Percentiles rank a stretch among this genome's conserved stretches.
phyloP scores from a whole-genome alignment of 1,140 invertebrate species.

The Solenopsis fugax region DNA sequence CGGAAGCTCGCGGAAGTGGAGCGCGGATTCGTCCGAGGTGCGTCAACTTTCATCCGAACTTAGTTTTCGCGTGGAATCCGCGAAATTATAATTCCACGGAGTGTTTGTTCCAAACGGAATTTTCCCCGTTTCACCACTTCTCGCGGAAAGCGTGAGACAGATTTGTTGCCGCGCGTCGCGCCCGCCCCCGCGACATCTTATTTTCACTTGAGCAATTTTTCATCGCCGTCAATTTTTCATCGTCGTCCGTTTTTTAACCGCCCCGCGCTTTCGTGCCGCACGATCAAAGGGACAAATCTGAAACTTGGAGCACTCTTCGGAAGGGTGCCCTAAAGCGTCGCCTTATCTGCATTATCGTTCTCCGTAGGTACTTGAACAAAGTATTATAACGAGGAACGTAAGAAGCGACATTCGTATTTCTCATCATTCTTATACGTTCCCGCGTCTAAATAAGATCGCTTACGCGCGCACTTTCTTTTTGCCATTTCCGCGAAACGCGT shows the following conservation, averaged over 20 bases:
- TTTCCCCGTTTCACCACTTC: neutral
- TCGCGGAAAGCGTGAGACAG: neutral
- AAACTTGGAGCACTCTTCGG: slow-evolving; percentile 6
- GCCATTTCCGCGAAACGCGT: slow-evolving; percentile 1
- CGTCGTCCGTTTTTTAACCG: neutral
- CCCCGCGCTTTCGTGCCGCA: neutral
- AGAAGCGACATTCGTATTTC: slow-evolving; percentile 8
- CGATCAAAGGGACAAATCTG: slow-evolving; percentile 33
- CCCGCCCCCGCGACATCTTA: slow-evolving; percentile 6
- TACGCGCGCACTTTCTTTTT: slow-evolving; percentile 10
- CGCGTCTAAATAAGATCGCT: slow-evolving; percentile 33
- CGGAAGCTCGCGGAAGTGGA: slow-evolving; percentile 51
- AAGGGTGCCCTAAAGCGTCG: neutral
- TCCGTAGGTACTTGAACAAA: neutral
- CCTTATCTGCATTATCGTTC: slow-evolving; percentile 29
- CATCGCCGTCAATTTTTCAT: slow-evolving; percentile 37
- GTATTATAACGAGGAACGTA: slow-evolving; percentile 3
- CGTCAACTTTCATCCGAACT: slow-evolving; percentile 47
- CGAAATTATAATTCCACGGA: slow-evolving; percentile 58
- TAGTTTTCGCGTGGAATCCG: slow-evolving; percentile 42
- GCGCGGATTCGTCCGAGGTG: slow-evolving; percentile 30
- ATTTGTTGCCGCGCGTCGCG: slow-evolving; percentile 3
- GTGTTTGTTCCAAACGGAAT: slow-evolving; percentile 37
- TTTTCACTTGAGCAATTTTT: slow-evolving; percentile 24
- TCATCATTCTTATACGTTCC: slow-evolving; percentile 8